Evolutionary conservation across 2,888 invertebrate genomes (phyloP).

Genomic region (Rhaphigaster nebulosa): DNA sequence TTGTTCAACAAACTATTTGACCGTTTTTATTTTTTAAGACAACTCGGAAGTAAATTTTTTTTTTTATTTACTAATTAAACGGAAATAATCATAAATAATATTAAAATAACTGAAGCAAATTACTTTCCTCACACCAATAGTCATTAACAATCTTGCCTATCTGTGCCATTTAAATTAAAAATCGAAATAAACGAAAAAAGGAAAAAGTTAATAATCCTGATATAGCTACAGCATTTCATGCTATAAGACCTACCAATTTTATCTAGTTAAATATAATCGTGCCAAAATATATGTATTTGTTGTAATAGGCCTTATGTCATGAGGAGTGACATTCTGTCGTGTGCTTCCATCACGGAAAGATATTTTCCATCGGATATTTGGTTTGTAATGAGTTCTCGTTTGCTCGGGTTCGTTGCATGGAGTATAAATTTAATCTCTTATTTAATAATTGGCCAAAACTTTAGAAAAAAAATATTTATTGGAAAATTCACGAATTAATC

Average conservation of each 20-base stretch:
- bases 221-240: neutral
- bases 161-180: too few species aligned
- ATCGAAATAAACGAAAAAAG: too few species aligned
- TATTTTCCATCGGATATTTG: neutral
- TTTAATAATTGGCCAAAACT: neutral
- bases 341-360: neutral
- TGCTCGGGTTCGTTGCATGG: neutral
- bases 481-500: too few species aligned
- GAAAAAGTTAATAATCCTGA: neutral
- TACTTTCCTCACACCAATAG: too few species aligned
- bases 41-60: too few species aligned
- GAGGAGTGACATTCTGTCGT: neutral
- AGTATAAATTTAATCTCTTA: neutral
- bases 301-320: neutral
- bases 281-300: neutral
- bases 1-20: too few species aligned
- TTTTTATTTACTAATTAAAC: too few species aligned
- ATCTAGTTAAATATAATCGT: neutral
- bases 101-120: too few species aligned
- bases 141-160: too few species aligned
- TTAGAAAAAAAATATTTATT: too few species aligned
- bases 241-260: neutral
- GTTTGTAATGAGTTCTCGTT: neutral
- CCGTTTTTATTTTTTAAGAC: too few species aligned
- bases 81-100: too few species aligned